phyloP scores from a whole-genome alignment of 2,888 invertebrate genomes.

The Apotomis betuletana region DNA sequence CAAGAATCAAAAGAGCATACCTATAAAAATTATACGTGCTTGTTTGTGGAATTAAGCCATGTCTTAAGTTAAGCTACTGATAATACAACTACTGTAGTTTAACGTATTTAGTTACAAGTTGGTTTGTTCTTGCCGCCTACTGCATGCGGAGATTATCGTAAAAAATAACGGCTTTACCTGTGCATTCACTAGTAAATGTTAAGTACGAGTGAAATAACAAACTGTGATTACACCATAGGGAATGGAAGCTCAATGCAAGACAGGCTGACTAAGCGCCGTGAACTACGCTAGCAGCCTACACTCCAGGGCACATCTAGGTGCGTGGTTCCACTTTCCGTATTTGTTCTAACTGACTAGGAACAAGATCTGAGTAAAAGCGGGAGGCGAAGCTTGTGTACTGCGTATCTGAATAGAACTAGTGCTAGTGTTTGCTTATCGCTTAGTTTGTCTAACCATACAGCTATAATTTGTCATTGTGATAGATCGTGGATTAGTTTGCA shows the following conservation, averaged over 20 bases:
- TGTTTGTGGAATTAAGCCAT: constrained; percentile 29
- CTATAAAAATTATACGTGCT: too few species aligned
- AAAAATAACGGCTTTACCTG: constrained; percentile 66
- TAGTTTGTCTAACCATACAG: background rate
- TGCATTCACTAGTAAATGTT: constrained; percentile 51
- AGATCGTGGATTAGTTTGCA: constrained; percentile 16
- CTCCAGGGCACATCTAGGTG: too few species aligned
- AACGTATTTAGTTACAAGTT: constrained; percentile 39
- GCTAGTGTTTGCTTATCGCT: background rate
- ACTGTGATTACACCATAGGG: constrained; percentile 9
- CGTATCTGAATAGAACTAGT: too few species aligned
- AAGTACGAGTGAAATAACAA: constrained; percentile 17
- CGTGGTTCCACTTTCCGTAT: too few species aligned
- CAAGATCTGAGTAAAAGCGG: too few species aligned
- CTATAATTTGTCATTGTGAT: constrained; percentile 4
- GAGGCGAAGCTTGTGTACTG: too few species aligned
- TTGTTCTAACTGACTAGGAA: too few species aligned
- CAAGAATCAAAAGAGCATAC: too few species aligned
- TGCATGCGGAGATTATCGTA: constrained; percentile 70
- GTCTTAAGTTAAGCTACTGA: constrained; percentile 2
- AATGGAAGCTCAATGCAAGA: background rate
- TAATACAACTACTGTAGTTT: constrained; percentile 11
- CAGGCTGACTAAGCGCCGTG: background rate
- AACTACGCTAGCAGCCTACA: too few species aligned
- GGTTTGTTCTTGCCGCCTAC: constrained; percentile 60